A percentile compares a stretch with the other conserved stretches of the same genome.
phyloP scores from a whole-genome alignment of 2,113 vertebrate genomes.

The Gorsachius goisagi region DNA sequence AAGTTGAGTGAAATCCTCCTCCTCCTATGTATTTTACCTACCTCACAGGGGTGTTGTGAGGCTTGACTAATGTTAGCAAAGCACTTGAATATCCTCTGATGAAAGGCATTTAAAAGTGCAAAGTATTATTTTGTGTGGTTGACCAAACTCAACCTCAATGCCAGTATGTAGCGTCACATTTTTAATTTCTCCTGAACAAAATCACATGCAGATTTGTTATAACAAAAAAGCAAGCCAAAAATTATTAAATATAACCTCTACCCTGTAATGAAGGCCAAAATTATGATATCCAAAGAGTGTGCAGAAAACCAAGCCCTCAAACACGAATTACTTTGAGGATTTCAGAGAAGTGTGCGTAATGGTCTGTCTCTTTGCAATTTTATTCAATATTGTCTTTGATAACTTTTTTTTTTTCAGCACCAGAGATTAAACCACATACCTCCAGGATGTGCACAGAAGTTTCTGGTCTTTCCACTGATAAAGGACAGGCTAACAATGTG shows the following conservation, averaged over 20 bases:
- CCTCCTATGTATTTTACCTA: slow-evolving; percentile 39
- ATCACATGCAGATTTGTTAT: not conserved
- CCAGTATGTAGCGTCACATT: not conserved
- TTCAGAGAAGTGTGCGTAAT: not conserved
- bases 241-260: not conserved
- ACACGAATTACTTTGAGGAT: not conserved
- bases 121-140: slow-evolving; percentile 6
- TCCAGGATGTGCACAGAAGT: not conserved
- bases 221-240: not conserved
- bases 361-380: not conserved
- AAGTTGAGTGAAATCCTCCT: slow-evolving; percentile 10
- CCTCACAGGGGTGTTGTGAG: slow-evolving; percentile 61
- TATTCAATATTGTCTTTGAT: not conserved
- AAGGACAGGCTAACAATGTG: not conserved
- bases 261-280: not conserved
- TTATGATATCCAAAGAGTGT: not conserved
- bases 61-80: slow-evolving; percentile 43
- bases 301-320: not conserved
- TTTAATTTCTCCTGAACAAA: slow-evolving; percentile 10
- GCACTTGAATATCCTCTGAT: slow-evolving; percentile 20
- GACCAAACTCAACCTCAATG: slow-evolving; percentile 23
- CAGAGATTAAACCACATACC: not conserved
- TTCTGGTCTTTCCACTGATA: not conserved
- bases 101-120: slow-evolving; percentile 14
- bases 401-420: not conserved